Conservation (phyloP, 2,113 vertebrate species). For the Albula glossodonta region DNA sequence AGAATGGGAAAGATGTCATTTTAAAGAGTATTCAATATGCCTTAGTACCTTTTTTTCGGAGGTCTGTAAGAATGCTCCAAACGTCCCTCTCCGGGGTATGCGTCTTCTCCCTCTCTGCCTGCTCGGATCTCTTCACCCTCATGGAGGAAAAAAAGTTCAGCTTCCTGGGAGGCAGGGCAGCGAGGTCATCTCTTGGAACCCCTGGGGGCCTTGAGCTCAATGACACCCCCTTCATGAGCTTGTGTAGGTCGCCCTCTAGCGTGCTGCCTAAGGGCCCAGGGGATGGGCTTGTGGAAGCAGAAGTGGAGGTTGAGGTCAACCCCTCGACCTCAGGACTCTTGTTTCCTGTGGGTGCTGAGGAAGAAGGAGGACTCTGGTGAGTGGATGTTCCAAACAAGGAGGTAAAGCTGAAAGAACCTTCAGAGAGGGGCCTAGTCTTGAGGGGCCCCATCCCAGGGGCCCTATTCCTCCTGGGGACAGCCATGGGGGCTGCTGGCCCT, state of each 20-base stretch:
- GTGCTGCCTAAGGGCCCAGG: constrained; percentile 27
- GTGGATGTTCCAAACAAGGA: constrained; percentile 25
- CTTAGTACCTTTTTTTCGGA: constrained; percentile 65
- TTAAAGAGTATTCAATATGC: too few relatives aligned
- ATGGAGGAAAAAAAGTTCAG: constrained; percentile 70
- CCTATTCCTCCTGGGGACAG: constrained; percentile 41
- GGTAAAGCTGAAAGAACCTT: constrained; percentile 53
- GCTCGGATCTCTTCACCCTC: constrained; percentile 59
- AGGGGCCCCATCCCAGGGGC: background rate
- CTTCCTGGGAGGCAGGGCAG: constrained; percentile 44
- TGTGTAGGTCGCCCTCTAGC: constrained; percentile 55
- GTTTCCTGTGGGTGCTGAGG: background rate
- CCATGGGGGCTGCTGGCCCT: constrained; percentile 24
- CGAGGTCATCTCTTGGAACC: constrained; percentile 46
- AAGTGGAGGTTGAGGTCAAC: background rate
- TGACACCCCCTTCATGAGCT: constrained; percentile 63
- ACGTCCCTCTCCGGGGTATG: constrained; percentile 56
- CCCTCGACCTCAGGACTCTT: background rate
- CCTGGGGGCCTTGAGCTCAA: constrained; percentile 40
- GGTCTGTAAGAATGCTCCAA: constrained; percentile 61
- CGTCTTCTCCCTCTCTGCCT: constrained; percentile 2
- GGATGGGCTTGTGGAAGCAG: background rate
- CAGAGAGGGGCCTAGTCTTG: constrained; percentile 59
- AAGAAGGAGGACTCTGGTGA: background rate
- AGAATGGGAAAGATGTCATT: too few relatives aligned